Conservation (phyloP, 2,113 vertebrate genomes). For the Crotalus helleri region DNA sequence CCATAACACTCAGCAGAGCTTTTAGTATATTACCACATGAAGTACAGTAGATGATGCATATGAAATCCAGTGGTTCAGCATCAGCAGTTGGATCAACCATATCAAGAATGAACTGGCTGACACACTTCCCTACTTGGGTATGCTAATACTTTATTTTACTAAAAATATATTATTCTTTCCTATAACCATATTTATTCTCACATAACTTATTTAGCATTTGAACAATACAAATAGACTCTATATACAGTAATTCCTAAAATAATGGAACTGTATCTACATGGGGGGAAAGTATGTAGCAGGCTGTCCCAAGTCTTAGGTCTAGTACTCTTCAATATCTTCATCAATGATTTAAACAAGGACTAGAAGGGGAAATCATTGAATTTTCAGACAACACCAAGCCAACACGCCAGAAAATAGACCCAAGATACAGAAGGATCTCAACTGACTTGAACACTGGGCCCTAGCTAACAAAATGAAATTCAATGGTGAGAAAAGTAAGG, state of each 20-base stretch:
- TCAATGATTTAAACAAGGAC: too few relatives aligned
- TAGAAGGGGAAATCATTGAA: too few relatives aligned
- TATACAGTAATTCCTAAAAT: not conserved
- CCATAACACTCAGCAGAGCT: not conserved
- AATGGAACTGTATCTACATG: not conserved
- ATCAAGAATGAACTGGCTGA: not conserved
- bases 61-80: not conserved
- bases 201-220: not conserved
- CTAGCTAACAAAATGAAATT: too few relatives aligned
- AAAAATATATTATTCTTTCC: not conserved
- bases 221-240: not conserved
- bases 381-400: too few relatives aligned
- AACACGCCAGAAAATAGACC: too few relatives aligned
- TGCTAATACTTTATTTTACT: not conserved
- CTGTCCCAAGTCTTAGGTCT: too few relatives aligned
- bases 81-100: not conserved
- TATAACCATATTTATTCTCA: not conserved
- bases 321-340: too few relatives aligned
- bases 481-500: too few relatives aligned
- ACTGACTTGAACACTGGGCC: too few relatives aligned
- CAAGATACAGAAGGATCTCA: too few relatives aligned
- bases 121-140: not conserved
- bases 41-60: not conserved
- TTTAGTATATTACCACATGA: not conserved
- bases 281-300: too few relatives aligned